Conservation (phyloP, 2,113 vertebrate genomes). For the Neolamprologus caudopunctatus region DNA sequence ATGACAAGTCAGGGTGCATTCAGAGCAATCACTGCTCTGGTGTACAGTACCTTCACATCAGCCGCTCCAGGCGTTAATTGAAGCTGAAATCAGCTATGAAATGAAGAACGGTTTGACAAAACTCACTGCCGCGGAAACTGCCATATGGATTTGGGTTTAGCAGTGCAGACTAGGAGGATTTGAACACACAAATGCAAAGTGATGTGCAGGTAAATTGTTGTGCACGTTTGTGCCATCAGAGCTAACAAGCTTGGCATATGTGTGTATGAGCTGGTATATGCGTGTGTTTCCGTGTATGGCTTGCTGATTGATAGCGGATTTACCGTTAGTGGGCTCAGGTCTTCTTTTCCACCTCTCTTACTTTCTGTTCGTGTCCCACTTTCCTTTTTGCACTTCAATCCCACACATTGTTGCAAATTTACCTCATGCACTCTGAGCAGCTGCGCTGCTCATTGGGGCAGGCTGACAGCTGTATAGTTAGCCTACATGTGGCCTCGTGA, state of each 20-base stretch:
- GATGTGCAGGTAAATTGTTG: background rate
- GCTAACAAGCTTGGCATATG: slow-evolving; percentile 36
- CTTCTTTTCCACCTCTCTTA: background rate
- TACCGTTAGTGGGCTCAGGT: background rate
- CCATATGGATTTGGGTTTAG: slow-evolving; percentile 21
- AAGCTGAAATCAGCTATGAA: background rate
- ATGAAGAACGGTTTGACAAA: slow-evolving; percentile 25
- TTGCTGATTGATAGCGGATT: background rate
- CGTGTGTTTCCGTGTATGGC: background rate
- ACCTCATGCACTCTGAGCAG: slow-evolving; percentile 2
- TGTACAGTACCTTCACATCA: background rate
- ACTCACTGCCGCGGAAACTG: slow-evolving; percentile 4
- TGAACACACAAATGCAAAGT: background rate
- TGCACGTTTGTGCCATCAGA: slow-evolving; percentile 12
- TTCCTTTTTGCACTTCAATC: background rate
- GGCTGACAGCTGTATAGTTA: slow-evolving; percentile 24
- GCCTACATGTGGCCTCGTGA: background rate
- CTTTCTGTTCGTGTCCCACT: background rate
- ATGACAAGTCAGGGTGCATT: background rate
- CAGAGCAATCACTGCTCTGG: background rate
- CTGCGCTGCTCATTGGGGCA: background rate
- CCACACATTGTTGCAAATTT: background rate
- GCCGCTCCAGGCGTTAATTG: slow-evolving; percentile 6
- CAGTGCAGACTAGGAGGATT: background rate
- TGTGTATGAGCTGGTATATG: background rate